Base-by-base conservation (phyloP, 2,888 invertebrate species). In the Abrostola tripartita region DNA sequence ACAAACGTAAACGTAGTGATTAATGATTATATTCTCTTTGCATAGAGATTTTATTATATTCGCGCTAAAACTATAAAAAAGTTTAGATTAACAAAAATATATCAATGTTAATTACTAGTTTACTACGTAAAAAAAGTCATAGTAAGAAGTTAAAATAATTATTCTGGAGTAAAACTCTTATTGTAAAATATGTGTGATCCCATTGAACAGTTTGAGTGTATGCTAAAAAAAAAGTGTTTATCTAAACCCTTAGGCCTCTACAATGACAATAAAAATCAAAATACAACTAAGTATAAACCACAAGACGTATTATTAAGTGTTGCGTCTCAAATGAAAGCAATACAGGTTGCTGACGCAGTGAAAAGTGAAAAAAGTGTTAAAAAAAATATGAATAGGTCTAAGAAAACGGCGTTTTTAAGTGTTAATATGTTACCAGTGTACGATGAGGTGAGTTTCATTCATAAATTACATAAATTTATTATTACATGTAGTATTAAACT, bases 281-380 rank as follows among this genome's bases (percentile, higher is more conserved):
- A 66, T 5, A 62, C 67, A 37, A 37, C 40, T 10, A 66, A 12
- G 4, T 75, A 65, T n/a, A 82, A 78, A 57, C 81, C 86, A 0
- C 78, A 84, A 61, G 90, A 91, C 73, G 85, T 93, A 5, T 77
- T 93, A 68, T 69, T 79, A 24, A 83, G 76, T 67, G 87, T 93
- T 9, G 81, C 83, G 14, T 75, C 76, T 10, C 91, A 93, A 79
- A 74, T 94, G n/a, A 88, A 84, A 75, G 89, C 87, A 0, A 84
- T 92, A 6, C 88, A 91, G 50, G 79, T 69, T 5, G 91, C 93
- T 0, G 93, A 94, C 68, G 70, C 61, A 41, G 24, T 63, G 2
- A 83, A 59, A 57, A 77, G 50, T 47, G 54, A 53, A 7, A 82
- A 75, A 66, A 57, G 37, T 35, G 5, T 11, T 36, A 8, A 37